Conservation (phyloP, 2,888 invertebrate species). For the Lordiphosa fenestrarum region DNA sequence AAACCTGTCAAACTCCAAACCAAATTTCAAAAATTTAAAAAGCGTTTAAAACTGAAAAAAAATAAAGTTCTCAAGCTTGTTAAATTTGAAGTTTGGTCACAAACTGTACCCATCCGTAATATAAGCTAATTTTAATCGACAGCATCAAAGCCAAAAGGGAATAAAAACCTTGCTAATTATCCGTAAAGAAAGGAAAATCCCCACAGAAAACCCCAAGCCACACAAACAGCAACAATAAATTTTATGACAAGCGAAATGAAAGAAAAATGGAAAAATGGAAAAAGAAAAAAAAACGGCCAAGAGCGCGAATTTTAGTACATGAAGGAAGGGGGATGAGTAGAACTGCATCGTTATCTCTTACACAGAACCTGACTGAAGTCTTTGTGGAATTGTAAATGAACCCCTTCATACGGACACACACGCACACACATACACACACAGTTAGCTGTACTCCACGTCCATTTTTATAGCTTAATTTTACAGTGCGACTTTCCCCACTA, state of each 20-base stretch:
- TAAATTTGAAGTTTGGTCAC: background rate
- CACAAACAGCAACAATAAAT: conserved; percentile 35
- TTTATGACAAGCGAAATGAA: conserved; percentile 42
- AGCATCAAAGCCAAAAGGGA: conserved; percentile 12
- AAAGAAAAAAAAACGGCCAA: conserved; percentile 8
- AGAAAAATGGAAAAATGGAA: conserved; percentile 23
- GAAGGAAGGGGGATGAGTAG: background rate
- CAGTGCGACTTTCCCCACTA: conserved; percentile 44
- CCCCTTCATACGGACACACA: conserved; percentile 10
- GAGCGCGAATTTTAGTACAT: background rate
- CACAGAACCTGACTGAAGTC: conserved; percentile 24
- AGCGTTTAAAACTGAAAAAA: no score
- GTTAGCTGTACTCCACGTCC: conserved; percentile 54
- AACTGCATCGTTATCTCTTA: conserved; percentile 35
- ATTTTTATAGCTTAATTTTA: conserved; percentile 50
- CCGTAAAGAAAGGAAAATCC: conserved; percentile 42
- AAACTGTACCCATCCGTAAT: conserved; percentile 3
- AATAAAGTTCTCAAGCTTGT: no score
- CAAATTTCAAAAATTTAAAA: no score
- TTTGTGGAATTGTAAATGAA: conserved; percentile 34
- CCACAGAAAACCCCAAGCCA: conserved; percentile 21
- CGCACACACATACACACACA: conserved; percentile 15
- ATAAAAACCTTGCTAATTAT: conserved; percentile 61
- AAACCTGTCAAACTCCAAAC: no score
- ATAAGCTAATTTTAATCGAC: no score